Evolutionary conservation across 2,888 invertebrate species (phyloP), one percentile per base, ranked within the genome.

Genomic region (Nyleta sp.): DNA sequence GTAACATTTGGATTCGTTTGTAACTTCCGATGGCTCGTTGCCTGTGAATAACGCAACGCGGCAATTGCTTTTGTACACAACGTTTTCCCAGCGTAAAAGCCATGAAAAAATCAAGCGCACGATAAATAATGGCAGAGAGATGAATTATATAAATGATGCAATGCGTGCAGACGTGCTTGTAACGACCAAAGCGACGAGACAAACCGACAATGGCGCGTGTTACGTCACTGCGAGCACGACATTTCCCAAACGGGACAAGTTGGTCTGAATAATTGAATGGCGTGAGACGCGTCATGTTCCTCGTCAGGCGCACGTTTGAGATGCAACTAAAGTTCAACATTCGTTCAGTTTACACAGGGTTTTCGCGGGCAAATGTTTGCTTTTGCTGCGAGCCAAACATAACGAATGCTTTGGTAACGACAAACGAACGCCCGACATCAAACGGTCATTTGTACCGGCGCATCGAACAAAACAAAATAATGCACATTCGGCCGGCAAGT

Each of bases 91-190:
- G 18, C 40, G 42, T 3, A 35, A 40, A 38, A 28, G 15, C 6
- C 10, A 60, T 31, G 62, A 15, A 20, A 2, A 10, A 52, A 40
- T 48, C 17, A 73, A 33, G 33, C 46, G 35, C 18, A 55, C 42
- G 65, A 40, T 64, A 72, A 62, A 55, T 57, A 59, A 65, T 50
- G 40, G 35, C 33, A 71, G 50, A 57, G 20, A 55, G 38, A 65
- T 52, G 67, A 59, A 48, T 64, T 40, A 53, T 46, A 67, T 35
- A 59, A 57, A 40, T 64, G 35, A 60, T 59, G 59, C 59, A 67
- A 20, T 60, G 67, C 73, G 67, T 74, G 67, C 73, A 74, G 33
- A 52, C 73, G 64, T 73, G 73, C 65, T 73, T 28, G 13, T 22
- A 53, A 64, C 46, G 46, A 35, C 13, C 38, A 62, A 62, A 72